These are phyloP conservation scores for Drosophila sulfurigaster DNA, from an alignment of 1,140 invertebrate genomes.

Conservation along the genomic window DNA sequence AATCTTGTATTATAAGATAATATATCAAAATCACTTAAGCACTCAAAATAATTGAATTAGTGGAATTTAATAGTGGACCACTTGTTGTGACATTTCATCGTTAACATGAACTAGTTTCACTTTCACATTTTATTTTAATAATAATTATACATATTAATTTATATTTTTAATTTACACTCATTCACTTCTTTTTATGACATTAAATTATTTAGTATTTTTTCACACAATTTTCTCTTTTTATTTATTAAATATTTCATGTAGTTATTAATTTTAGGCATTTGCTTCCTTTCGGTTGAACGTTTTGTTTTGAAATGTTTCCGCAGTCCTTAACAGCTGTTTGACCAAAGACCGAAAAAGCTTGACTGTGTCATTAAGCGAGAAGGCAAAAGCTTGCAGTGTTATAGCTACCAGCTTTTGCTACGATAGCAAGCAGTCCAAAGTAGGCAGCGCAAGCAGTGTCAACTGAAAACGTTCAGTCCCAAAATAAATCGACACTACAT, in stretches of 20 bases:
- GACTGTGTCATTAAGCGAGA: background rate
- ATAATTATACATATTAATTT: background rate
- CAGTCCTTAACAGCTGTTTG: conserved; percentile 57
- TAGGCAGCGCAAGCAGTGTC: conserved; percentile 33
- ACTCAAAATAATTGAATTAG: background rate
- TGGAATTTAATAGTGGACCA: no score
- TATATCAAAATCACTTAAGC: background rate
- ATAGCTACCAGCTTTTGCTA: conserved; percentile 9
- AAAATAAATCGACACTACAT: background rate
- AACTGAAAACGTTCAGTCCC: background rate
- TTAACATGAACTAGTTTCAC: background rate
- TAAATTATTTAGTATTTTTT: conserved; percentile 15
- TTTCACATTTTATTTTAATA: background rate
- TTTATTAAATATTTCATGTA: background rate
- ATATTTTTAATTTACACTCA: no score
- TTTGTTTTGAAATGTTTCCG: conserved; percentile 75
- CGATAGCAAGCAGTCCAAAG: conserved; percentile 1
- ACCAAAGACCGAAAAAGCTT: conserved; percentile 1
- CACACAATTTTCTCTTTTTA: background rate
- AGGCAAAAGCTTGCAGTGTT: background rate
- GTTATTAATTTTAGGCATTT: conserved; percentile 19
- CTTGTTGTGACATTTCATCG: background rate
- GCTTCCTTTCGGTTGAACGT: conserved; percentile 72
- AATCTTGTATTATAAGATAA: background rate
- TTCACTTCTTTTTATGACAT: background rate